Conservation (phyloP, 2,113 vertebrate species). For the Chloropsis hardwickii region DNA sequence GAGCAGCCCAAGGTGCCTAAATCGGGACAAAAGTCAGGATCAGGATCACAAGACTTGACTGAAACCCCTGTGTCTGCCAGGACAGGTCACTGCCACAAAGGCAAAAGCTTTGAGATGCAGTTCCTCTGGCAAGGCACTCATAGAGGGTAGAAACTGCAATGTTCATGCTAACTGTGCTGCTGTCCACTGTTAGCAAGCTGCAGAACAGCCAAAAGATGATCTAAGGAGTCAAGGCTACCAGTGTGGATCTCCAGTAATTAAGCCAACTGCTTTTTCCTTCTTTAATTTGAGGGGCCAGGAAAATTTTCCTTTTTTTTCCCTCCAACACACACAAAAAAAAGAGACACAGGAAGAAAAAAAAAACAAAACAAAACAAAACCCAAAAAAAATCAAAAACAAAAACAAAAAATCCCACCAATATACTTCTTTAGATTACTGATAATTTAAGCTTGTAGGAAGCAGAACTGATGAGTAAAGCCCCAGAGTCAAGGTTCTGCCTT, state of each 20-base stretch:
- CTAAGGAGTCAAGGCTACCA: background rate
- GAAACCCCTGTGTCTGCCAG: background rate
- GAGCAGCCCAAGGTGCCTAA: conserved; percentile 77
- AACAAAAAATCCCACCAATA: background rate
- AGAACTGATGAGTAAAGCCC: background rate
- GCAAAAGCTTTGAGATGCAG: background rate
- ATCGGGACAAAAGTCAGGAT: background rate
- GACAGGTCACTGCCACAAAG: background rate
- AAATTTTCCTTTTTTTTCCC: background rate
- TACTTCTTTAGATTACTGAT: background rate
- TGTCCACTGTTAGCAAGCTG: background rate
- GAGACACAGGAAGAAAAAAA: background rate
- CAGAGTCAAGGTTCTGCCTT: background rate
- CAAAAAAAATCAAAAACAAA: no score
- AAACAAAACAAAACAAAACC: no score
- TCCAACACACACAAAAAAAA: background rate
- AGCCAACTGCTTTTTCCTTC: background rate
- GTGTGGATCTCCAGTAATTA: background rate
- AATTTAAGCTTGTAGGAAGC: background rate
- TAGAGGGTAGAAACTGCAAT: background rate
- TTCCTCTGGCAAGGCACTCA: background rate
- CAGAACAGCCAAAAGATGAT: background rate
- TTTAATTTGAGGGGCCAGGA: background rate
- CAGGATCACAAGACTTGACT: background rate
- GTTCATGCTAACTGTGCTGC: background rate